A percentile compares a stretch with the other conserved stretches of the same genome.
phyloP scores from a whole-genome alignment of 2,888 invertebrate species.

The Nymphalis c-album region DNA sequence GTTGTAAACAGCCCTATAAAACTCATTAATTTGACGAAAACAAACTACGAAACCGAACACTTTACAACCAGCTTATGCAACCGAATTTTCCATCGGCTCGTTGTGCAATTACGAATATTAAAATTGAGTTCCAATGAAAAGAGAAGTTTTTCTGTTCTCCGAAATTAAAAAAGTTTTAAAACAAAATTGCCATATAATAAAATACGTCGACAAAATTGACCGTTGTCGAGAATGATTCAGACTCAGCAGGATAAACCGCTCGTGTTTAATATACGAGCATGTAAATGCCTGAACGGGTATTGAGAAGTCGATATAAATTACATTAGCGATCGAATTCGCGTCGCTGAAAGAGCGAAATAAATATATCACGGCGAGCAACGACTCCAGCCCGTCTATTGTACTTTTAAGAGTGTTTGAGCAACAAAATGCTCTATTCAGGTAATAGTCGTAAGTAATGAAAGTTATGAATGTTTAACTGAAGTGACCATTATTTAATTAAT shows the following conservation, averaged over 20 bases:
- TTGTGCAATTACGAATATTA: slow-evolving; percentile 31
- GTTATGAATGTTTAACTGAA: too few species aligned
- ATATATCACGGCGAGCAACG: slow-evolving; percentile 27
- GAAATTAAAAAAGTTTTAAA: slow-evolving; percentile 30
- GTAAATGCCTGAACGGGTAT: slow-evolving; percentile 40
- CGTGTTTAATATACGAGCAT: slow-evolving; percentile 39
- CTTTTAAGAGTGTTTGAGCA: slow-evolving; percentile 2
- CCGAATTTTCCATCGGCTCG: slow-evolving; percentile 14
- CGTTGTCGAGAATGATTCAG: slow-evolving; percentile 37
- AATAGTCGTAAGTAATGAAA: neutral
- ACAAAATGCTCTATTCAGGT: neutral
- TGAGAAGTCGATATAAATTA: slow-evolving; percentile 41
- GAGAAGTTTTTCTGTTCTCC: slow-evolving; percentile 15
- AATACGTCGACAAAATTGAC: slow-evolving; percentile 32
- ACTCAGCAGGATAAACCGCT: slow-evolving; percentile 36
- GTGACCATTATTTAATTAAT: too few species aligned
- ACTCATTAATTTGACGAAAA: slow-evolving; percentile 19
- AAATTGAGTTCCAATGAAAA: slow-evolving; percentile 14
- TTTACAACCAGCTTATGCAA: slow-evolving; percentile 19
- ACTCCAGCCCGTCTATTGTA: slow-evolving; percentile 22
- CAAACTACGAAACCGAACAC: slow-evolving; percentile 18
- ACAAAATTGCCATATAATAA: slow-evolving; percentile 35
- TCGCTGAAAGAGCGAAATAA: slow-evolving; percentile 27
- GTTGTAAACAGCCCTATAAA: slow-evolving; percentile 24
- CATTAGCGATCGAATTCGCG: slow-evolving; percentile 37